phyloP scores from a whole-genome alignment of 2,888 invertebrate genomes.

The Brachyptera putata region DNA sequence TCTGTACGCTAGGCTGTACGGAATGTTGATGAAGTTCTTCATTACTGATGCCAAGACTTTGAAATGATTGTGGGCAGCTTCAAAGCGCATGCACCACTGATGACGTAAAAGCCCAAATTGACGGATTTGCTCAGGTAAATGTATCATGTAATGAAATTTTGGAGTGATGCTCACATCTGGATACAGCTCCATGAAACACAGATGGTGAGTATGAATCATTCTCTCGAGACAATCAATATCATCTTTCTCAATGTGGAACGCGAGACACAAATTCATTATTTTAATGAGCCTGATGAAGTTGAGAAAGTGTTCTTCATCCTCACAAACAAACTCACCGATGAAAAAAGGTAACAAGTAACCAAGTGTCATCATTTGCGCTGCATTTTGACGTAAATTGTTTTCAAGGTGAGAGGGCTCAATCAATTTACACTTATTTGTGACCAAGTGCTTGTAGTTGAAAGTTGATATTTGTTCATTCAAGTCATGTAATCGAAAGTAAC shows the following conservation, averaged over 20 bases:
- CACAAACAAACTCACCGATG: constrained; percentile 32
- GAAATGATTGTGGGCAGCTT: constrained; percentile 32
- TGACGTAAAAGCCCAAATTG: constrained; percentile 33
- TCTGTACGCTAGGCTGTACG: constrained; percentile 29
- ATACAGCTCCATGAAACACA: constrained; percentile 30
- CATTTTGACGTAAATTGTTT: constrained; percentile 33
- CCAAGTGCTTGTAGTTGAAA: constrained; percentile 35
- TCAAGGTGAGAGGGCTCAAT: constrained; percentile 29
- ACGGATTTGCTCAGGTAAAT: constrained; percentile 31
- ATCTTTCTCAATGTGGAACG: constrained; percentile 31
- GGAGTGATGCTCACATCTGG: constrained; percentile 30
- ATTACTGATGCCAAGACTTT: constrained; percentile 31
- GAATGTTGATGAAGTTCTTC: constrained; percentile 34
- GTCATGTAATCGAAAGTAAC: constrained; percentile 31
- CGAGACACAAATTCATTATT: constrained; percentile 34
- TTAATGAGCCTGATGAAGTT: constrained; percentile 32
- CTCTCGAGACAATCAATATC: constrained; percentile 29
- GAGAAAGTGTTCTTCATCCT: constrained; percentile 20
- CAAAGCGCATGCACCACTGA: constrained; percentile 35
- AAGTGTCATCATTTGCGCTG: constrained; percentile 33
- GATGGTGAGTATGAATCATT: constrained; percentile 32
- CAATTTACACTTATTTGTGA: constrained; percentile 33
- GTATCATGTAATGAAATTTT: constrained; percentile 33
- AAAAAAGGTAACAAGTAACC: constrained; percentile 35
- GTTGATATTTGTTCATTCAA: constrained; percentile 32